Base-by-base conservation (phyloP, 1,140 invertebrate genomes). In the Catajapyx aquilonaris region DNA sequence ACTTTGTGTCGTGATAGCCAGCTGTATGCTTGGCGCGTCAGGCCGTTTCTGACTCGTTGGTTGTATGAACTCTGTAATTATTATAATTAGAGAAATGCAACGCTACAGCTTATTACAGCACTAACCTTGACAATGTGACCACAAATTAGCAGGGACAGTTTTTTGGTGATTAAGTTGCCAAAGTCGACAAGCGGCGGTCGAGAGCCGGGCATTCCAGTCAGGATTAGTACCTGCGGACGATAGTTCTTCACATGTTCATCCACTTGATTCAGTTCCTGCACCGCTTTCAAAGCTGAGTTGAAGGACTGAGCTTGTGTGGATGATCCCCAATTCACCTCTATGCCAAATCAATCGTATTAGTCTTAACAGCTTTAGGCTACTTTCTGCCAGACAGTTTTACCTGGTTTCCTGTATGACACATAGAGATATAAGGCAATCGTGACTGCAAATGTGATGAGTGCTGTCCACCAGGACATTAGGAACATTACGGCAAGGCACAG, bases 301-400 rank as follows among this genome's bases (percentile, higher is more conserved):
- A 72, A 75, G 5, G 63, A 60, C 48, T 73, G 68, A 23, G 72
- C 72, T 52, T 75, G 70, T 5, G 66, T 65, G 4, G 69, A 73
- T 5, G 70, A 72, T 1, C 71, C 71, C 71, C 71, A 74, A 46
- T 73, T 73, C 4, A 72, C 68, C 48, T 71, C 69, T 68, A n/a
- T n/a, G n/a, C n/a, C n/a, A n/a, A n/a, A n/a, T n/a, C n/a, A n/a
- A n/a, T n/a, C n/a, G n/a, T n/a, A n/a, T n/a, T n/a, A n/a, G n/a
- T n/a, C n/a, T n/a, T n/a, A n/a, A n/a, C n/a, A n/a, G n/a, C n/a
- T n/a, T n/a, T 11, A 9, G 17, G 15, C 10, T 10, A 11, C 10
- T 10, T 11, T 9, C 17, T 9, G 5, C 9, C 10, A 17, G 5
- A 20, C 1, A 16, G 37, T 39, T 34, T 46, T 44, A 47, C 49